A percentile compares a stretch with the other conserved stretches of the same genome.
Conservation (phyloP, 2,113 vertebrate species). For the Zosterops pallidus region DNA sequence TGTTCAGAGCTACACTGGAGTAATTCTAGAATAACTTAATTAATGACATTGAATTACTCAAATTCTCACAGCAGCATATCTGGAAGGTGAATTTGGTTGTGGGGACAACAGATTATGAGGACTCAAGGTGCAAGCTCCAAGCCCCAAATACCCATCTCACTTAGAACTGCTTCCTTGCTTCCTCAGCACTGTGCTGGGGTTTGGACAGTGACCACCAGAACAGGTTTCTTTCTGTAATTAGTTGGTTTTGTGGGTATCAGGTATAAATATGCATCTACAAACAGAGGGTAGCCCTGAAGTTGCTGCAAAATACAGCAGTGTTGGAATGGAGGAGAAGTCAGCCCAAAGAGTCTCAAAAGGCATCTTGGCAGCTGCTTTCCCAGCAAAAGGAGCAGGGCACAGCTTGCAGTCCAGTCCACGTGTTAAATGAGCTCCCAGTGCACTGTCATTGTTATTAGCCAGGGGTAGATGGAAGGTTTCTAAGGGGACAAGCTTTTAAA, state of each 20-base stretch:
- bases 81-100: conserved; percentile 10
- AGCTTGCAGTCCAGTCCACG: conserved; percentile 1
- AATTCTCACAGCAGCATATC: conserved; percentile 11
- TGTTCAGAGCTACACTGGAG: conserved; percentile 39
- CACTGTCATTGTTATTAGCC: neutral
- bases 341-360: neutral
- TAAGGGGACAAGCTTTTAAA: neutral
- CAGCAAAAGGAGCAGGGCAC: neutral
- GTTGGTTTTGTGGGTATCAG: neutral
- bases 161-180: neutral
- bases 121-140: neutral
- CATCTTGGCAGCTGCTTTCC: conserved; percentile 9
- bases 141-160: neutral
- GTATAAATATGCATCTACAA: neutral
- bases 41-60: conserved; percentile 34
- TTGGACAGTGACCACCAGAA: neutral
- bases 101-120: neutral
- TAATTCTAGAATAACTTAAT: conserved; percentile 61
- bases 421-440: neutral
- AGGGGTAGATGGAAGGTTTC: neutral
- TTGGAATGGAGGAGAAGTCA: neutral
- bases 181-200: neutral
- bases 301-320: neutral
- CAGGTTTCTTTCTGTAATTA: neutral
- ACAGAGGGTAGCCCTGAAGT: neutral